A percentile compares a stretch with the other conserved stretches of the same genome.
phyloP scores from a whole-genome alignment of 2,888 invertebrate species.

The Dilophus febrilis region DNA sequence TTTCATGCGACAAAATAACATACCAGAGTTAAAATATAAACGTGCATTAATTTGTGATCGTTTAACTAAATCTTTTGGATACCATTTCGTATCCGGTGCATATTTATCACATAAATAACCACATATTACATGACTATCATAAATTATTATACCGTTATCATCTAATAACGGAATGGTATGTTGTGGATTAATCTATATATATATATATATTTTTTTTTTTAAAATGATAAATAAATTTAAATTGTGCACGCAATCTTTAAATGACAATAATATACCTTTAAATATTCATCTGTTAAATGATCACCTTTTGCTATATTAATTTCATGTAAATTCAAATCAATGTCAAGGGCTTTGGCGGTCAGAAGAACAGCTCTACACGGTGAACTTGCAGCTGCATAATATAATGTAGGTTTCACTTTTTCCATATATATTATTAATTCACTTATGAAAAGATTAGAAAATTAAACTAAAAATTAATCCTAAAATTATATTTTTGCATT shows the following conservation, averaged over 20 bases:
- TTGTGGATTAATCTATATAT: constrained; percentile 38
- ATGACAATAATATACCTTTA: constrained; percentile 17
- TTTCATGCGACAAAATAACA: constrained; percentile 25
- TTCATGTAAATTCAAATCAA: constrained; percentile 26
- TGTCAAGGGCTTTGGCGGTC: constrained; percentile 25
- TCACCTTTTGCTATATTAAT: constrained; percentile 27
- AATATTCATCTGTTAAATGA: constrained; percentile 25
- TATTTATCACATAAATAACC: constrained; percentile 43
- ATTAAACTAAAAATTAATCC: too few relatives aligned
- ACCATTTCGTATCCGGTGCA: constrained; percentile 33
- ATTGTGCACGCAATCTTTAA: too few relatives aligned
- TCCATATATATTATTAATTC: too few relatives aligned
- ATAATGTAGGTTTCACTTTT: constrained; percentile 16
- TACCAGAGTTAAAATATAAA: constrained; percentile 26
- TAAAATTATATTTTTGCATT: too few relatives aligned
- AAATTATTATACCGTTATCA: constrained; percentile 34
- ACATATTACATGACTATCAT: constrained; percentile 50
- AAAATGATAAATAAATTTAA: too few relatives aligned
- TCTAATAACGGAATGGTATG: constrained; percentile 44
- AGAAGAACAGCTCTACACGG: constrained; percentile 29
- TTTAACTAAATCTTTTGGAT: constrained; percentile 24
- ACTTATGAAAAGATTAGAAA: too few relatives aligned
- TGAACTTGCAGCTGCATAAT: constrained; percentile 26
- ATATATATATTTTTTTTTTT: too few relatives aligned
- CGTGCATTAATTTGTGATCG: constrained; percentile 25